Evolutionary conservation across 2,888 invertebrate species (phyloP).

Genomic region (Hypomecis punctinalis): DNA sequence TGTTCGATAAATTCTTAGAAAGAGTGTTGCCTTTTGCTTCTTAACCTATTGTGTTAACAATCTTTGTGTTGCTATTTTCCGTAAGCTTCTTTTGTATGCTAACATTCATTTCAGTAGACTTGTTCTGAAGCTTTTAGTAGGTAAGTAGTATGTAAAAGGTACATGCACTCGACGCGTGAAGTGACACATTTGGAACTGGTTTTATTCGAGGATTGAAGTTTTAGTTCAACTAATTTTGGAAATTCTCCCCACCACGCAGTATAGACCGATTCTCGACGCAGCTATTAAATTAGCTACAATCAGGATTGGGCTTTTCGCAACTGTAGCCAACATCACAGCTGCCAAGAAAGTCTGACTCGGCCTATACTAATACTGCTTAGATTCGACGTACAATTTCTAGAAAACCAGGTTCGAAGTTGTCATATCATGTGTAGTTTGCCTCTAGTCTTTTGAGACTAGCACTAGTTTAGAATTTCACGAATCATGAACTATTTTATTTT

Average conservation of each 20-base stretch:
- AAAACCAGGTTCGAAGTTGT: not conserved
- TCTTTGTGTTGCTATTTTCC: constrained; percentile 27
- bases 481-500: not conserved
- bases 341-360: no score
- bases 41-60: constrained; percentile 26
- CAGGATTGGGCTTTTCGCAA: no score
- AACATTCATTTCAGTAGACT: constrained; percentile 26
- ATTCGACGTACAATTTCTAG: not conserved
- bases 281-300: no score
- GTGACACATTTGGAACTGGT: not conserved
- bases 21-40: constrained; percentile 8
- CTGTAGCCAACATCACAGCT: no score
- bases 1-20: constrained; percentile 4
- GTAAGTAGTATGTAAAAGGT: not conserved
- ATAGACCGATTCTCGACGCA: not conserved
- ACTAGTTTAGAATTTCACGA: constrained; percentile 16
- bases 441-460: not conserved
- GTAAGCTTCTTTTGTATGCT: constrained; percentile 39
- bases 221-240: no score
- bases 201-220: not conserved
- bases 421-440: not conserved
- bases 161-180: not conserved
- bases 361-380: not conserved
- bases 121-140: constrained; percentile 18
- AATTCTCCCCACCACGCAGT: no score